A percentile compares a stretch with the other conserved stretches of the same genome.
phyloP scores from a whole-genome alignment of 2,888 invertebrate species.

The Dynastes tityus region DNA sequence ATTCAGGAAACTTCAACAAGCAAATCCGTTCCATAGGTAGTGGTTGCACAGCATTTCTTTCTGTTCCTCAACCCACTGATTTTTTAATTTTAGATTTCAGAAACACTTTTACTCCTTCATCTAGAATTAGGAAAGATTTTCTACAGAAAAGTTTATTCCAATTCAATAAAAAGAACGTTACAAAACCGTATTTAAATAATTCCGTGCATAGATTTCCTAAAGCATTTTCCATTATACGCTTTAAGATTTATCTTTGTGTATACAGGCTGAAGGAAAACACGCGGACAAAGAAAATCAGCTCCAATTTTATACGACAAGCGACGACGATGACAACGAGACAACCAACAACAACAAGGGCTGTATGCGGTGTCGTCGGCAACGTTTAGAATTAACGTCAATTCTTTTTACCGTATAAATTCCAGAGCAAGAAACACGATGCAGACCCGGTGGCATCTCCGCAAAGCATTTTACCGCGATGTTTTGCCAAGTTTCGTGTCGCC shows the following conservation, averaged over 20 bases:
- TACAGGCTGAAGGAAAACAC: neutral
- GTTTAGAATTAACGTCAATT: constrained; percentile 29
- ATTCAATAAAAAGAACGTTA: too few species aligned
- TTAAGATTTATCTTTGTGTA: neutral
- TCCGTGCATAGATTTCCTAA: too few species aligned
- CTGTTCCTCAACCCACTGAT: too few species aligned
- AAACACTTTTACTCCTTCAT: too few species aligned
- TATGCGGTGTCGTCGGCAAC: constrained; percentile 6
- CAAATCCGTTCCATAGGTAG: too few species aligned
- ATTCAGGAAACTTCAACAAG: too few species aligned
- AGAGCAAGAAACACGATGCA: neutral
- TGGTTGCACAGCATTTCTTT: too few species aligned
- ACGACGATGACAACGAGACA: neutral
- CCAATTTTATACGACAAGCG: neutral
- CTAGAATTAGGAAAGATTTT: too few species aligned
- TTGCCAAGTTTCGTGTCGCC: constrained; percentile 17
- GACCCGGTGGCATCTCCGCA: neutral
- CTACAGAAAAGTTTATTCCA: too few species aligned
- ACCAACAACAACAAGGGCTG: neutral
- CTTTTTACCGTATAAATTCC: constrained; percentile 11
- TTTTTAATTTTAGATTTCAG: too few species aligned
- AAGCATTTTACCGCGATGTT: constrained; percentile 27
- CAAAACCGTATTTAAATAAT: too few species aligned
- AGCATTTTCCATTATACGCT: neutral
- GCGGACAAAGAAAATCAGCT: neutral